Percentiles rank a stretch among this genome's conserved stretches.
Evolutionary conservation across 2,797 vertebrate genomes (phyloP).

Genomic region (Rhyacichthys aspro): DNA sequence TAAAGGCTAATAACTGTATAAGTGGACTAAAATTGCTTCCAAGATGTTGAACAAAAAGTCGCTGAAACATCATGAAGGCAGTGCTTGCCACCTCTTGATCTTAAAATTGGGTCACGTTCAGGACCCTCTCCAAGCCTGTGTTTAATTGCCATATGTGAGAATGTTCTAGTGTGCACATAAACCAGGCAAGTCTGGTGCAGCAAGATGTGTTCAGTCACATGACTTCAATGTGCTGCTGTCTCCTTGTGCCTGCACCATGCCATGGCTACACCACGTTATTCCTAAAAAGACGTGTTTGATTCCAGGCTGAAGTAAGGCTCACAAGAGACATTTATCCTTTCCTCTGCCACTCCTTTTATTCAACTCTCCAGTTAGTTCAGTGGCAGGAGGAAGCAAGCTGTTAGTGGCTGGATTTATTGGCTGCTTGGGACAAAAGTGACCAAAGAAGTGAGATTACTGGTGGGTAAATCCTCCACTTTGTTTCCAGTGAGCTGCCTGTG

Average conservation of each 20-base stretch:
- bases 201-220: slow-evolving; percentile 74
- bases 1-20: slow-evolving; percentile 32
- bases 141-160: slow-evolving; percentile 78
- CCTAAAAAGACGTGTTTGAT: neutral
- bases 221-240: slow-evolving; percentile 72
- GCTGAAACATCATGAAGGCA: slow-evolving; percentile 24
- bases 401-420: slow-evolving; percentile 55
- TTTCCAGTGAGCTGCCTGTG: slow-evolving; percentile 45
- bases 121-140: slow-evolving; percentile 52
- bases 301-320: slow-evolving; percentile 21
- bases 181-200: slow-evolving; percentile 68
- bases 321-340: slow-evolving; percentile 34
- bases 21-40: slow-evolving; percentile 34
- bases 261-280: slow-evolving; percentile 11
- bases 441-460: slow-evolving; percentile 41
- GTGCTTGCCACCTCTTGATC: slow-evolving; percentile 58
- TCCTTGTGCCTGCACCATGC: slow-evolving; percentile 13
- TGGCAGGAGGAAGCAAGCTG: slow-evolving; percentile 23
- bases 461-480: slow-evolving; percentile 17
- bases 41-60: slow-evolving; percentile 41
- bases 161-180: slow-evolving; percentile 69
- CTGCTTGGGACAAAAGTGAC: slow-evolving; percentile 34
- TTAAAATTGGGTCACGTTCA: slow-evolving; percentile 67
- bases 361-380: slow-evolving; percentile 29
- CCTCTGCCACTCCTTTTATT: slow-evolving; percentile 35